phyloP scores from a whole-genome alignment of 2,113 vertebrate species.

The Mirza zaza region DNA sequence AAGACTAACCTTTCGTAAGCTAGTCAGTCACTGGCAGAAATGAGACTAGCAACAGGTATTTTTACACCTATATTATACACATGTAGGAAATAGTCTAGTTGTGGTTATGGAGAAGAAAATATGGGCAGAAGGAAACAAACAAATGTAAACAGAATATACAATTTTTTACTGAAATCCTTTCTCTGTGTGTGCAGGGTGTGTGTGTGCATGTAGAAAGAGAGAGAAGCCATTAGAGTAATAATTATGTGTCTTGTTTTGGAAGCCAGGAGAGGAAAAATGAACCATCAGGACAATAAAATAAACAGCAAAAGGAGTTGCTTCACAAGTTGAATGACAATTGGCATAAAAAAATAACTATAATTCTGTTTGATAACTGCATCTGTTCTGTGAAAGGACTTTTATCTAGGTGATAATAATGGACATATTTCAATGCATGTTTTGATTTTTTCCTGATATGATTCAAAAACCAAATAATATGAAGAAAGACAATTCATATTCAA shows the following conservation, averaged over 20 bases:
- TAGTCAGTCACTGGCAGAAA: not conserved
- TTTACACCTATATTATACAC: not conserved
- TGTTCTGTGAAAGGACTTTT: slow-evolving; percentile 7
- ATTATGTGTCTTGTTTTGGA: not conserved
- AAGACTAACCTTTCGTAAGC: not conserved
- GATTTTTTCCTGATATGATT: not conserved
- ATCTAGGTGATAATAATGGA: not conserved
- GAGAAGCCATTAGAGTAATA: not conserved
- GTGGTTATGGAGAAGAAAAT: not conserved
- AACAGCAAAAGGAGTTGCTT: slow-evolving; percentile 38
- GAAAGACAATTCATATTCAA: not conserved
- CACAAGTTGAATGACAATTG: slow-evolving; percentile 28
- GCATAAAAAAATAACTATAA: not conserved
- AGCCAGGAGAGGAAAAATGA: not conserved
- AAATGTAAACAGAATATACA: not conserved
- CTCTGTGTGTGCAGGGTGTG: not conserved
- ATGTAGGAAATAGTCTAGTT: not conserved
- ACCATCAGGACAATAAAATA: slow-evolving; percentile 5
- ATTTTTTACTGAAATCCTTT: not conserved
- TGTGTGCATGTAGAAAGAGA: not conserved
- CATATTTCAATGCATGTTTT: slow-evolving; percentile 5
- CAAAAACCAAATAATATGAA: slow-evolving; percentile 4
- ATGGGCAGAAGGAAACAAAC: not conserved
- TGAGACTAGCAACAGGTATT: not conserved
- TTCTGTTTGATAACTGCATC: slow-evolving; percentile 36